phyloP scores from a whole-genome alignment of 2,888 invertebrate species.

The Eupithecia tripunctaria region DNA sequence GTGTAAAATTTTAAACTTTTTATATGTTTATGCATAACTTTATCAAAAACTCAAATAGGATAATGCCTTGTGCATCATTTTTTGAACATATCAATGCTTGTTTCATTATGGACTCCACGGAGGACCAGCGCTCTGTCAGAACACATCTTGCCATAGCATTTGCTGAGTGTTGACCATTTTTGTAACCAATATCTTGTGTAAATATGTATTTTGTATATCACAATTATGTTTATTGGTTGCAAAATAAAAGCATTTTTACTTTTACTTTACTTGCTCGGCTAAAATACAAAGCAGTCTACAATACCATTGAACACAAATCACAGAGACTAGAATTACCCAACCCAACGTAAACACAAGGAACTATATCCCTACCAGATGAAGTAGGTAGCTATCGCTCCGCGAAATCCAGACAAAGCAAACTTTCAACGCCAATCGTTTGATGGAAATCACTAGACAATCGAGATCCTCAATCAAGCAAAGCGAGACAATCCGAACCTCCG shows the following conservation, averaged over 20 bases:
- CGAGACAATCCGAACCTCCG: constrained; percentile 48
- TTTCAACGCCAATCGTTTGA: constrained; percentile 70
- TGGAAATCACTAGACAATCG: constrained; percentile 69
- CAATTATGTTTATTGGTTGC: too few species aligned
- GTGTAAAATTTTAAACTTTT: too few species aligned
- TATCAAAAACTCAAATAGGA: neutral
- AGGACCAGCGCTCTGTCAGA: too few species aligned
- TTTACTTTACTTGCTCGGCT: too few species aligned
- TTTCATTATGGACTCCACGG: too few species aligned
- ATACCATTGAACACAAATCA: neutral
- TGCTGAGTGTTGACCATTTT: too few species aligned
- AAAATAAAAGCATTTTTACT: too few species aligned
- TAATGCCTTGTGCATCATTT: neutral
- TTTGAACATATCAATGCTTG: neutral
- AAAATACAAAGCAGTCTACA: neutral
- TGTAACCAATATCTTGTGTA: too few species aligned
- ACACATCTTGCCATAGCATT: too few species aligned
- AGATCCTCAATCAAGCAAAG: constrained; percentile 70
- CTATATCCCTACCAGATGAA: constrained; percentile 23
- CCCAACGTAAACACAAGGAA: constrained; percentile 26
- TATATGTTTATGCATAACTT: too few species aligned
- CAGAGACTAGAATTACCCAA: constrained; percentile 24
- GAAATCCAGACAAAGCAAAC: constrained; percentile 61
- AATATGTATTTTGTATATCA: too few species aligned
- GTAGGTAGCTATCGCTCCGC: constrained; percentile 30